phyloP scores from a whole-genome alignment of 2,888 invertebrate species.

The Amphiduros pacificus region DNA sequence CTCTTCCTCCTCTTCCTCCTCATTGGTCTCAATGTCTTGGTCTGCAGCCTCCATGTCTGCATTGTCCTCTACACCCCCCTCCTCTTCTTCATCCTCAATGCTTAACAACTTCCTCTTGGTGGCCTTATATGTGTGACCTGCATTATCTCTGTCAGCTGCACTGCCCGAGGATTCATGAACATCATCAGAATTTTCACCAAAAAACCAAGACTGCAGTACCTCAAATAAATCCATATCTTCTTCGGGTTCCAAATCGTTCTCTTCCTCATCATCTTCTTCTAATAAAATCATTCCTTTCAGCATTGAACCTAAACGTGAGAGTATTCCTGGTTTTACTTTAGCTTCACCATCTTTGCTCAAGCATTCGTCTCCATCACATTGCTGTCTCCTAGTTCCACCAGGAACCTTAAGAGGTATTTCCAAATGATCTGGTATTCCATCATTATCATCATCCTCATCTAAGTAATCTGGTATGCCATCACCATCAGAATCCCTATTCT shows the following conservation, averaged over 20 bases:
- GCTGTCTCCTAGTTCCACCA: slow-evolving; percentile 39
- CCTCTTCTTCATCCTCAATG: slow-evolving; percentile 11
- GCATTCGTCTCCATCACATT: slow-evolving; percentile 31
- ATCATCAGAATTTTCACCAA: slow-evolving; percentile 32
- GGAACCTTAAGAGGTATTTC: slow-evolving; percentile 24
- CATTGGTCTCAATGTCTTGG: not conserved
- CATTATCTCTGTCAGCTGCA: slow-evolving; percentile 38
- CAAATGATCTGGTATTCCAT: slow-evolving; percentile 34
- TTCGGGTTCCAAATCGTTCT: slow-evolving; percentile 27
- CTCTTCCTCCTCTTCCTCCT: not conserved
- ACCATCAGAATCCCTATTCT: slow-evolving; percentile 29
- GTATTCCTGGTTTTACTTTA: slow-evolving; percentile 10
- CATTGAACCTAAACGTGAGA: no score
- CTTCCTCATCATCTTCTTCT: slow-evolving; percentile 39
- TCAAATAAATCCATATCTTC: slow-evolving; percentile 30
- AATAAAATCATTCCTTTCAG: slow-evolving; percentile 6
- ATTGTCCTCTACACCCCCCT: slow-evolving; percentile 10
- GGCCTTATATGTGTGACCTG: slow-evolving; percentile 30
- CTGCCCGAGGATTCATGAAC: slow-evolving; percentile 23
- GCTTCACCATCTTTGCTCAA: slow-evolving; percentile 23
- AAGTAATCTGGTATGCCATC: slow-evolving; percentile 40
- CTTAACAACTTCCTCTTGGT: slow-evolving; percentile 16
- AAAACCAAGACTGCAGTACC: slow-evolving; percentile 12
- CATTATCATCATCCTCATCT: slow-evolving; percentile 42
- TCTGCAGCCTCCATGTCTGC: not conserved